A percentile compares a stretch with the other conserved stretches of the same genome.
phyloP scores from a whole-genome alignment of 2,113 vertebrate genomes.

The Chamaea fasciata region DNA sequence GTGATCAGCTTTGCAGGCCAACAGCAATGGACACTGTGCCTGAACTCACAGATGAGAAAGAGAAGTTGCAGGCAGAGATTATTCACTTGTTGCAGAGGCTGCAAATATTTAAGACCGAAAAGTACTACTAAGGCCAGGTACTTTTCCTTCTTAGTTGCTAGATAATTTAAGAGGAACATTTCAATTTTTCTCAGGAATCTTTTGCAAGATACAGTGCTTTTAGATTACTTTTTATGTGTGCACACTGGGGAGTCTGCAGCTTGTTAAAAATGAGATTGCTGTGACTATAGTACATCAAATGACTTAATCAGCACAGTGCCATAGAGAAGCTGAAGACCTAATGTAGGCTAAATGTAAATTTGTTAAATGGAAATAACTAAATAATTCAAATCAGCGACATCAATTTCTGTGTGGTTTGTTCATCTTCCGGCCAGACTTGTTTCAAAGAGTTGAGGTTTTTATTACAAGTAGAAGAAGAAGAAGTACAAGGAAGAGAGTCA shows the following conservation, averaged over 20 bases:
- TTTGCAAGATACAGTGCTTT: neutral
- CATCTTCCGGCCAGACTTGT: accelerated
- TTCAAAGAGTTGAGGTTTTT: neutral
- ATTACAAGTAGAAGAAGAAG: neutral
- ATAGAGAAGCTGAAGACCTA: neutral
- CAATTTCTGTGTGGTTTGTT: neutral
- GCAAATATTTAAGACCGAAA: neutral
- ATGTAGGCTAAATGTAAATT: neutral
- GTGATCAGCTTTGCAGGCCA: neutral
- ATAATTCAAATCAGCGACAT: neutral
- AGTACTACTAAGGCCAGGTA: neutral
- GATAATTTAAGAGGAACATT: neutral
- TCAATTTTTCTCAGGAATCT: neutral
- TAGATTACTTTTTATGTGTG: neutral
- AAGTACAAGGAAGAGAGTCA: neutral
- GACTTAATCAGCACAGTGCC: neutral
- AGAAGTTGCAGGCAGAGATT: neutral
- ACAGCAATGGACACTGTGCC: neutral
- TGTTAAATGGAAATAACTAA: neutral
- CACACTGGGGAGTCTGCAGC: neutral
- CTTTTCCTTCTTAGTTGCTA: neutral
- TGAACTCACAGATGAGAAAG: neutral
- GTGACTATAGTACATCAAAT: neutral
- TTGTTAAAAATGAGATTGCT: neutral
- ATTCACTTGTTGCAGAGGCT: neutral